Evolutionary conservation across 2,888 invertebrate species (phyloP).

Genomic region (Antheraea yamamai): DNA sequence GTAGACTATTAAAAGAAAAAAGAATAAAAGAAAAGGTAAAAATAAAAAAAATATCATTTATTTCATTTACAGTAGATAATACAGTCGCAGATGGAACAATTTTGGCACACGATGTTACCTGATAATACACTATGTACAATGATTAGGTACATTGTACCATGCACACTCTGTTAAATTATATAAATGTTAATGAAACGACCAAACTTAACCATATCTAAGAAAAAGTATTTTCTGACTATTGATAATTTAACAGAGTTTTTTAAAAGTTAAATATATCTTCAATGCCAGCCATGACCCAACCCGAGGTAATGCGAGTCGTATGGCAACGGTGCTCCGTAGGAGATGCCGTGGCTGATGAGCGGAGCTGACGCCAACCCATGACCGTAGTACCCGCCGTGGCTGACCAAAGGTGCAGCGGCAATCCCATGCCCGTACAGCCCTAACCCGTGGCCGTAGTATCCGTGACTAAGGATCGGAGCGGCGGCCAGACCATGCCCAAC

Average conservation of each 20-base stretch:
- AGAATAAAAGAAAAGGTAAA: not conserved
- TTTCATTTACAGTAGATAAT: not conserved
- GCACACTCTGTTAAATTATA: not conserved
- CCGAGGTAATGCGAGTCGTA: slow-evolving; percentile 40
- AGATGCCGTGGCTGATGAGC: slow-evolving; percentile 20
- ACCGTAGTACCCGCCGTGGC: slow-evolving; percentile 38
- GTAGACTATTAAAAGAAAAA: not conserved
- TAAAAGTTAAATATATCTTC: slow-evolving; percentile 25
- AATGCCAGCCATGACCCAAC: slow-evolving; percentile 66
- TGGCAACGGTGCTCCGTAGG: not conserved
- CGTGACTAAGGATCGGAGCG: slow-evolving; percentile 36
- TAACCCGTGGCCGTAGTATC: slow-evolving; percentile 53
- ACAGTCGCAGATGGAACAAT: not conserved
- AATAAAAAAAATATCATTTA: not conserved
- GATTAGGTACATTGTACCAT: not conserved
- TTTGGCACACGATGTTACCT: not conserved
- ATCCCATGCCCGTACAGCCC: slow-evolving; percentile 40
- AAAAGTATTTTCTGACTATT: not conserved
- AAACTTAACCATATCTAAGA: not conserved
- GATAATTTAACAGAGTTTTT: slow-evolving; percentile 1
- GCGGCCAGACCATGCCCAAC: slow-evolving; percentile 40
- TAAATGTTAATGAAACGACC: not conserved
- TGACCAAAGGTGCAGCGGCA: slow-evolving; percentile 36
- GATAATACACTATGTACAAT: not conserved
- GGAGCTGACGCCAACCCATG: slow-evolving; percentile 17